Percentiles rank a stretch among this genome's conserved stretches.
These are phyloP conservation scores for honey bee (Apis mellifera) DNA, from an alignment of 1,140 invertebrate species.

Conservation along the genomic window DNA sequence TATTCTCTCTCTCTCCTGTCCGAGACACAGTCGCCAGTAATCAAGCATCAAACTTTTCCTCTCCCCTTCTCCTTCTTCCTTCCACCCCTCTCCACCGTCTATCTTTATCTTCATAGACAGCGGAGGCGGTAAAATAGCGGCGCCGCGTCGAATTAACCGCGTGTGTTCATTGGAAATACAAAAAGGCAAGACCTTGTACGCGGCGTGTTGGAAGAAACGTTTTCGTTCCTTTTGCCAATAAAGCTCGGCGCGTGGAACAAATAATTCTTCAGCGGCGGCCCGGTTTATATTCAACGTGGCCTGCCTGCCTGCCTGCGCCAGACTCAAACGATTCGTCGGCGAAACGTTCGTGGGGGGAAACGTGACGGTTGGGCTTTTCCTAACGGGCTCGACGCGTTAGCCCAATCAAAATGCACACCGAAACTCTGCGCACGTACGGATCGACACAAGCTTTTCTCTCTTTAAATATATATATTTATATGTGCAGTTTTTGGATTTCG, in stretches of 20 bases:
- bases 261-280: conserved; percentile 9
- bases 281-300: conserved; percentile 31
- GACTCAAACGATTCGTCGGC: conserved; percentile 37
- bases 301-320: background rate
- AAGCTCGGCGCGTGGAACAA: conserved; percentile 48
- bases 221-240: conserved; percentile 31
- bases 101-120: conserved; percentile 10
- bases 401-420: background rate
- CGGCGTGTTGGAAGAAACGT: background rate
- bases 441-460: background rate
- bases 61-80: background rate
- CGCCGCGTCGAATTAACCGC: conserved; percentile 42
- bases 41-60: conserved; percentile 14
- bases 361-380: conserved; percentile 7
- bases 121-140: background rate
- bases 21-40: background rate
- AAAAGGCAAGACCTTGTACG: conserved; percentile 4
- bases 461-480: background rate
- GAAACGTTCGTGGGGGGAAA: background rate
- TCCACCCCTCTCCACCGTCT: background rate
- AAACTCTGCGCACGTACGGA: background rate
- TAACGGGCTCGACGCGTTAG: background rate
- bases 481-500: too few species aligned
- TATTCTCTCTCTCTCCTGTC: background rate
- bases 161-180: conserved; percentile 22